A percentile compares a stretch with the other conserved stretches of the same genome.
Evolutionary conservation across 2,888 invertebrate genomes (phyloP).

Genomic region (Nephrocerus scutellatus): DNA sequence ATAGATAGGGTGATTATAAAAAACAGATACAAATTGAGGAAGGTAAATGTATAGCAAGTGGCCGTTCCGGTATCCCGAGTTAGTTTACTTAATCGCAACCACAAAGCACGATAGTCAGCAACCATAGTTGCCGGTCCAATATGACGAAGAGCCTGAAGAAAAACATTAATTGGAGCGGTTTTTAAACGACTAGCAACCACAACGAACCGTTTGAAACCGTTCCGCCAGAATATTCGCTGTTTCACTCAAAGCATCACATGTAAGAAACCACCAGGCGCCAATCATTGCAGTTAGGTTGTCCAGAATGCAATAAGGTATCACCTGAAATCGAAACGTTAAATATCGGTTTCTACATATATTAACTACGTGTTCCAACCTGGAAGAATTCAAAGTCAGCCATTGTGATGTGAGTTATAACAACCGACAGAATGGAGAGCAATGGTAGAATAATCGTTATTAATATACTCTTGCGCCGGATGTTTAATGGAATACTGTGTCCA

Average conservation of each 20-base stretch:
- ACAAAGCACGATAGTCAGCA: conserved; percentile 62
- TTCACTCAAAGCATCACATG: conserved; percentile 59
- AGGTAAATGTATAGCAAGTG: conserved; percentile 62
- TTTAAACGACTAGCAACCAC: background rate
- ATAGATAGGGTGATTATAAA: conserved; percentile 68
- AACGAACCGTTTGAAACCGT: conserved; percentile 58
- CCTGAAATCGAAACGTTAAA: conserved; percentile 34
- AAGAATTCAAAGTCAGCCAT: conserved; percentile 61
- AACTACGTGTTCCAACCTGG: conserved; percentile 47
- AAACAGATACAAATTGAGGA: conserved; percentile 62
- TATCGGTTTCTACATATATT: background rate
- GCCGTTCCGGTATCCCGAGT: conserved; percentile 61
- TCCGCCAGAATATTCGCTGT: conserved; percentile 61
- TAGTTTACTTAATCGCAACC: conserved; percentile 64
- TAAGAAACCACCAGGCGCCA: conserved; percentile 65
- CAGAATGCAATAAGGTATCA: conserved; percentile 62
- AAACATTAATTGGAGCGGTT: conserved; percentile 10
- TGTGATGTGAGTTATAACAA: conserved; percentile 61
- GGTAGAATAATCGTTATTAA: conserved; percentile 56
- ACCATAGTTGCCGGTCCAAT: conserved; percentile 63
- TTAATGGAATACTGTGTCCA: conserved; percentile 52
- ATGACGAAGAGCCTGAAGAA: conserved; percentile 54
- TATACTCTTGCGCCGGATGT: conserved; percentile 55
- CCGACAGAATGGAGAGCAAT: conserved; percentile 56
- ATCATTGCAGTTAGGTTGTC: conserved; percentile 62